phyloP scores from a whole-genome alignment of 2,113 vertebrate genomes.

The Malurus alboscapulatus region DNA sequence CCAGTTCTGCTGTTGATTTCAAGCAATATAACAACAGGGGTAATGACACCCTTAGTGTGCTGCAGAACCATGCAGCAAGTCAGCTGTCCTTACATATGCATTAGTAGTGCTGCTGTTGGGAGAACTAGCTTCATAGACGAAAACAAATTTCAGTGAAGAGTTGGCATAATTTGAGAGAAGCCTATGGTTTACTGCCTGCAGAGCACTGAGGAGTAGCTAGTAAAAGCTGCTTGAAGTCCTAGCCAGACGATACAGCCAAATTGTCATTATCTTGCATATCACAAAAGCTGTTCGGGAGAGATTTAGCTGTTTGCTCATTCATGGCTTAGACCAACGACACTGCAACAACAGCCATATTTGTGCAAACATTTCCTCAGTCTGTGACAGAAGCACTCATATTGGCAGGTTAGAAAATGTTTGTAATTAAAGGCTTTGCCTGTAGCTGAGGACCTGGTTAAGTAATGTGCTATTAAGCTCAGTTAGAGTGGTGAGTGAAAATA shows the following conservation, averaged over 20 bases:
- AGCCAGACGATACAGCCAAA: neutral
- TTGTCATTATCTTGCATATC: neutral
- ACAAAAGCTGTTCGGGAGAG: neutral
- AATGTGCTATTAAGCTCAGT: constrained; percentile 21
- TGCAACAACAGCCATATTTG: neutral
- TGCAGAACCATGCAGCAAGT: neutral
- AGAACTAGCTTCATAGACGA: neutral
- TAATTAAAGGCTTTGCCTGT: constrained; percentile 2
- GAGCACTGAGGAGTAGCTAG: neutral
- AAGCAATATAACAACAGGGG: neutral
- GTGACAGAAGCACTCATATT: neutral
- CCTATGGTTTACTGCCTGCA: neutral
- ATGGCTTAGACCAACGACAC: neutral
- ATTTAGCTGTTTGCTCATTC: neutral
- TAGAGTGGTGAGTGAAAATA: neutral
- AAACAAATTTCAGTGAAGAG: neutral
- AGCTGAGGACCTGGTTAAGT: neutral
- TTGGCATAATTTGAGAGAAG: neutral
- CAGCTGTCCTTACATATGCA: neutral
- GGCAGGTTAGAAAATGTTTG: neutral
- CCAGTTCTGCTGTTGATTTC: neutral
- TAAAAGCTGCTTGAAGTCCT: neutral
- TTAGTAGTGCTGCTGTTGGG: neutral
- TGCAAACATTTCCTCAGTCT: neutral
- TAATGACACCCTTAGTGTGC: accelerated